Evolutionary conservation across 2,113 vertebrate genomes (phyloP).

Genomic region (Eonycteris spelaea): DNA sequence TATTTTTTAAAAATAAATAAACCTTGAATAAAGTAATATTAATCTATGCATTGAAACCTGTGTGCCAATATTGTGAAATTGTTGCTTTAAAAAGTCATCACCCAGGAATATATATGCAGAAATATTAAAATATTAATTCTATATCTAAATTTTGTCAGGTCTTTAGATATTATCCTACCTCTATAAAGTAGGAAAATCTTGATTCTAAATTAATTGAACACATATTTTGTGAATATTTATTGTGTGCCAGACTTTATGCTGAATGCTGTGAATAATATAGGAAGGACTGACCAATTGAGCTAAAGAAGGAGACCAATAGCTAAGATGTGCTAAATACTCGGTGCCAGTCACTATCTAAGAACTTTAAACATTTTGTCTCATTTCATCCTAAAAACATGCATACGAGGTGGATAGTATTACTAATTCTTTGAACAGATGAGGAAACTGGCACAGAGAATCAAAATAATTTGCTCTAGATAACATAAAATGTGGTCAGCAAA

Average conservation of each 20-base stretch:
- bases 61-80: background rate
- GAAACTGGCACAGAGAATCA: background rate
- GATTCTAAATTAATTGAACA: background rate
- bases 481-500: background rate
- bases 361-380: background rate
- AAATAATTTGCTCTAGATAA: background rate
- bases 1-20: background rate
- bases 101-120: background rate
- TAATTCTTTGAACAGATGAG: background rate
- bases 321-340: background rate
- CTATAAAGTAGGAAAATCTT: background rate
- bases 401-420: background rate
- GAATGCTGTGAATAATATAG: background rate
- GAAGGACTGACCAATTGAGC: background rate
- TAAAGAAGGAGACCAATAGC: background rate
- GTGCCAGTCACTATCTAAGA: background rate
- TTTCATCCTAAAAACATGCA: background rate
- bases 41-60: background rate
- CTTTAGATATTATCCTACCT: background rate
- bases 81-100: background rate
- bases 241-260: background rate
- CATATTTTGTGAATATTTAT: background rate
- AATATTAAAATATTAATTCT: conserved; percentile 28
- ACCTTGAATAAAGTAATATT: background rate
- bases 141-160: background rate